Evolutionary conservation across 2,797 vertebrate genomes (phyloP), one percentile per base, ranked within the genome.

Genomic region (Pelodytes ibericus): DNA sequence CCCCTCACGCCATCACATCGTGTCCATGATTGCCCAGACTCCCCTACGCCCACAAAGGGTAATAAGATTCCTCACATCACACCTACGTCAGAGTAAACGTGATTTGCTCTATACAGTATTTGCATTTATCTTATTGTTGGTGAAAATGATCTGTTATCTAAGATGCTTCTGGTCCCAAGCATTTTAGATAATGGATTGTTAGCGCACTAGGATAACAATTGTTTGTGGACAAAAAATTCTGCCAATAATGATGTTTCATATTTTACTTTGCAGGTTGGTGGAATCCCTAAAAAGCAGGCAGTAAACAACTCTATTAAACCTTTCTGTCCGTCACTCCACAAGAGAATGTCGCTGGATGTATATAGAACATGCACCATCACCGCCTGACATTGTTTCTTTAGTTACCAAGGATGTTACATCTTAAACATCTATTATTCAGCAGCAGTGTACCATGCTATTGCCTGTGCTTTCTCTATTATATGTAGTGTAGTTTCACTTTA

Each of bases 221-320:
- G n/a, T n/a, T n/a, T n/a, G n/a, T n/a, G n/a, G n/a, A n/a, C n/a
- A n/a, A n/a, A n/a, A n/a, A n/a, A n/a, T n/a, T n/a, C n/a, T n/a
- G n/a, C n/a, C n/a, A n/a, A n/a, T n/a, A n/a, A n/a, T 1, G 27
- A 67, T 20, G 7, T 51, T 44, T 44, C 1, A 8, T 31, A 18
- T 80, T 81, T 16, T 79, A 9, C 82, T 44, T 79, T 72, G 10
- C 69, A 97, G 96, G 96, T 87, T 97, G 84, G 96, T 97, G 83
- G 96, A 99, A 82, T 92, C 96, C 22, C 83, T 99, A 82, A 99
- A 98, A 90, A 98, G 93, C 90, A 93, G 96, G 78, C 97, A 99
- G 90, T 99, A 92, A 93, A 81, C 26, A 27, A 26, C 5, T 44
- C 9, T 57, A 60, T 64, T 63, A 1, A 10, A 51, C 80, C 79